Percentiles rank a stretch among this genome's conserved stretches.
phyloP scores from a whole-genome alignment of 2,888 invertebrate genomes.

The Dascillus cervinus region DNA sequence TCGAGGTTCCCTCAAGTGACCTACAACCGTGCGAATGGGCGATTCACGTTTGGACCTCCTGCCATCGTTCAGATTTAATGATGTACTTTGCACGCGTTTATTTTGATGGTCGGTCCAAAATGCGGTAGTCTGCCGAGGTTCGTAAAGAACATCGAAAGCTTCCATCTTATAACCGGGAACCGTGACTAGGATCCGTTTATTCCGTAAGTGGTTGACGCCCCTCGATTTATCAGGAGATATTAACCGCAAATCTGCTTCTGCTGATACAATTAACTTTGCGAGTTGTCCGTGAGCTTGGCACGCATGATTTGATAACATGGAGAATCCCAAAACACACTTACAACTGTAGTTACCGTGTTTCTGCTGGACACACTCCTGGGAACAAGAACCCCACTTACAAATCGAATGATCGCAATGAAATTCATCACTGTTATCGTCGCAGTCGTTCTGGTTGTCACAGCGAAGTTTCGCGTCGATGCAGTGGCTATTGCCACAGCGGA shows the following conservation, averaged over 20 bases:
- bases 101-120: conserved; percentile 45
- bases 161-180: conserved; percentile 46
- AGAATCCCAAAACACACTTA: conserved; percentile 61
- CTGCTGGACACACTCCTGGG: conserved; percentile 65
- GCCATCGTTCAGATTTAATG: conserved; percentile 27
- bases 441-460: conserved; percentile 52
- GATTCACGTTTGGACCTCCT: conserved; percentile 16
- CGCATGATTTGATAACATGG: conserved; percentile 41
- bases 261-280: conserved; percentile 58
- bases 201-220: conserved; percentile 34
- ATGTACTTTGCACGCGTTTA: conserved; percentile 40
- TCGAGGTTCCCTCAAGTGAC: conserved; percentile 55
- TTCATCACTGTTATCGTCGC: conserved; percentile 47
- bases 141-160: conserved; percentile 46
- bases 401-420: conserved; percentile 27
- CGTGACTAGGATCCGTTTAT: conserved; percentile 17
- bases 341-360: conserved; percentile 48
- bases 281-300: conserved; percentile 52
- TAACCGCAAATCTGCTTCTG: conserved; percentile 52
- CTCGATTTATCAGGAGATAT: conserved; percentile 57
- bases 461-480: conserved; percentile 50
- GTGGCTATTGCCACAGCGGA: conserved; percentile 46
- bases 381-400: conserved; percentile 67
- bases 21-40: conserved; percentile 34
- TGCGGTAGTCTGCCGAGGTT: conserved; percentile 29